These are phyloP conservation scores for Echeneis naucrates DNA, from an alignment of 2,797 vertebrate species.

Conservation along the genomic window DNA sequence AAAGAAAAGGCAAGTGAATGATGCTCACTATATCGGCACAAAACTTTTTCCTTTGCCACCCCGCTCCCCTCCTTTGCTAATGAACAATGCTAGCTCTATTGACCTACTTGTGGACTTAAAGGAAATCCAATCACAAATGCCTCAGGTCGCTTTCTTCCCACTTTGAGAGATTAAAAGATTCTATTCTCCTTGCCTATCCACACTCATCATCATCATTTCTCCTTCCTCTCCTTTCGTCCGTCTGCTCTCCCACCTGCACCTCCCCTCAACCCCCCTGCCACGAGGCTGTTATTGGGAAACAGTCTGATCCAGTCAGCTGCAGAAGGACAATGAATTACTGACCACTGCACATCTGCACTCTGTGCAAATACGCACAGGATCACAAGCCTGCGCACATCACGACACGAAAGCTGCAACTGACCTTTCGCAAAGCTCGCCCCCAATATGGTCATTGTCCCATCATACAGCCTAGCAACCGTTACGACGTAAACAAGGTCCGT, in stretches of 20 bases:
- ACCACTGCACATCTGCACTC: slow-evolving; percentile 30
- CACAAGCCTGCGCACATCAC: background rate
- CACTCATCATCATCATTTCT: slow-evolving; percentile 80
- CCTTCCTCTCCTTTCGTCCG: slow-evolving; percentile 64
- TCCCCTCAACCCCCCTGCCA: slow-evolving; percentile 21
- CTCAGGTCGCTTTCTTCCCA: slow-evolving; percentile 82
- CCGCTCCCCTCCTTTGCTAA: slow-evolving; percentile 70
- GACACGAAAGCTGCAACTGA: no score
- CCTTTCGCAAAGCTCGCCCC: no score
- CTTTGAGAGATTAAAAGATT: slow-evolving; percentile 87
- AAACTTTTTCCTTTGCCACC: slow-evolving; percentile 58
- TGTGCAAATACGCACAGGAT: slow-evolving; percentile 30
- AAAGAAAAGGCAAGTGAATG: slow-evolving; percentile 72
- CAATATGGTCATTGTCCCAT: no score
- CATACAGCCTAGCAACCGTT: no score
- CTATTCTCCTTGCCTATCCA: slow-evolving; percentile 80
- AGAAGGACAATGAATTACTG: slow-evolving; percentile 61
- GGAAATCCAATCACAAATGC: slow-evolving; percentile 86
- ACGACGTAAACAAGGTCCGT: no score
- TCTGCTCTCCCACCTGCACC: slow-evolving; percentile 36
- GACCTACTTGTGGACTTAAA: slow-evolving; percentile 82
- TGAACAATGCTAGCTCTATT: slow-evolving; percentile 77
- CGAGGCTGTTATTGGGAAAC: slow-evolving; percentile 63
- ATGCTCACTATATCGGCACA: slow-evolving; percentile 69
- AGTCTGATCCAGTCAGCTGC: slow-evolving; percentile 55